phyloP scores from a whole-genome alignment of 2,888 invertebrate species.

The Eristalinus sepulchralis region DNA sequence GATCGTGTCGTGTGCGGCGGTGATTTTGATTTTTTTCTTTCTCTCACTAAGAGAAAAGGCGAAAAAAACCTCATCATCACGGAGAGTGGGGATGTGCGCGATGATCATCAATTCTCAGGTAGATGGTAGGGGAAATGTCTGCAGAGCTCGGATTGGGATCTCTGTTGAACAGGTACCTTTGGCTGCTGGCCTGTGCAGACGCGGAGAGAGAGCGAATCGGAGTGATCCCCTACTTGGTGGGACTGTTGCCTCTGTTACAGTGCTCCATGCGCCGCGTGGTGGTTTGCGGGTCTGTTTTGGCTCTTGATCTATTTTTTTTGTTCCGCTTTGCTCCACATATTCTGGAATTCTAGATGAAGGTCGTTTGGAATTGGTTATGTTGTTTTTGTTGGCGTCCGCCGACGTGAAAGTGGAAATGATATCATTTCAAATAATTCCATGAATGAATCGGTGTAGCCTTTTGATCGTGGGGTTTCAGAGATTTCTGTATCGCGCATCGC shows the following conservation, averaged over 20 bases:
- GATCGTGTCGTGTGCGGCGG: constrained; percentile 68
- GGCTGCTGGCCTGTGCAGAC: background rate
- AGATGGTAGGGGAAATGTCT: constrained; percentile 53
- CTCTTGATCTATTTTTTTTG: constrained; percentile 64
- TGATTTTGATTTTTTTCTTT: constrained; percentile 54
- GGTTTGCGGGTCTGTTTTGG: constrained; percentile 58
- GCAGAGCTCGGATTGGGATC: constrained; percentile 22
- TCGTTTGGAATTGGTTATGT: constrained; percentile 40
- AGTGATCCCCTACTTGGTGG: background rate
- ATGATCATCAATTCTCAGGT: constrained; percentile 55
- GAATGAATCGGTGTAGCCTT: constrained; percentile 37
- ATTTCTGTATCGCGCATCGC: background rate
- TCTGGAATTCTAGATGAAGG: constrained; percentile 67
- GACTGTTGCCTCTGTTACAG: background rate
- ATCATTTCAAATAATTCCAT: constrained; percentile 41
- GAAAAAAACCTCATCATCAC: background rate
- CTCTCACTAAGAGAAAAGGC: background rate
- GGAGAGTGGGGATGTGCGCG: constrained; percentile 5
- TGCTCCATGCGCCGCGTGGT: constrained; percentile 11
- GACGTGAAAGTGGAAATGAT: constrained; percentile 34
- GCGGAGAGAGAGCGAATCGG: background rate
- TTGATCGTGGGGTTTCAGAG: constrained; percentile 2
- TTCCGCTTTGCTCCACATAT: constrained; percentile 60
- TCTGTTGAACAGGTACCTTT: constrained; percentile 41
- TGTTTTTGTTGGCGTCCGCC: background rate